Evolutionary conservation across 2,888 invertebrate genomes (phyloP), one percentile per base, ranked within the genome.

Genomic region (Drosophila nr. perissopoda): DNA sequence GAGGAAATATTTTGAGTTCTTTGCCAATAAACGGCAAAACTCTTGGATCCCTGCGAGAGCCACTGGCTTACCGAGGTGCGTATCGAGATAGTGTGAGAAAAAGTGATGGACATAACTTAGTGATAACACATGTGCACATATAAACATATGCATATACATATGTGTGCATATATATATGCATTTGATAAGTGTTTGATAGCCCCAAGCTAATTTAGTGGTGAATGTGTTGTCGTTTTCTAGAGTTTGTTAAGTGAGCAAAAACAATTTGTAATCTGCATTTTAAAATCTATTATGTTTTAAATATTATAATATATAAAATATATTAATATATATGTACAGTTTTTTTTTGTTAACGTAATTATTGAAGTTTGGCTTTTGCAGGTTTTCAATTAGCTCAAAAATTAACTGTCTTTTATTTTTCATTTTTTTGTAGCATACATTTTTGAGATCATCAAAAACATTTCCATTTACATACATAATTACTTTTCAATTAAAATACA

Each of bases 11-110:
- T 56, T 29, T 29, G 74, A 70, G 70, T 68, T 79, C 61, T 49
- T 67, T 78, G 77, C 74, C 74, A 74, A 71, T 54, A 65, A 49
- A 65, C 79, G 71, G 79, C 63, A 62, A 65, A 29, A 71, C 79
- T 68, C 65, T 79, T 78, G 78, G 78, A 78, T 78, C 62, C 68
- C 78, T 27, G 68, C 63, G 42, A 49, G 46, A 85, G 84, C 85
- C 68, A 42, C n/a, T 52, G 54, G 82, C 88, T 88, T 54, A 73
- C 42, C 36, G 60, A 82, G 81, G 84, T 85, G 69, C 60, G 85
- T 75, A 67, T 64, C 21, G 11, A n/a, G 16, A 29, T n/a, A 10
- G 21, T 70, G 34, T 56, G n/a, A n/a, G 36, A 48, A 57, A 34
- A 53, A 38, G 54, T 42, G 38, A 4, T n/a, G n/a, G 11, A 34